phyloP scores from a whole-genome alignment of 1,140 invertebrate genomes.

The Colletes latitarsis region DNA sequence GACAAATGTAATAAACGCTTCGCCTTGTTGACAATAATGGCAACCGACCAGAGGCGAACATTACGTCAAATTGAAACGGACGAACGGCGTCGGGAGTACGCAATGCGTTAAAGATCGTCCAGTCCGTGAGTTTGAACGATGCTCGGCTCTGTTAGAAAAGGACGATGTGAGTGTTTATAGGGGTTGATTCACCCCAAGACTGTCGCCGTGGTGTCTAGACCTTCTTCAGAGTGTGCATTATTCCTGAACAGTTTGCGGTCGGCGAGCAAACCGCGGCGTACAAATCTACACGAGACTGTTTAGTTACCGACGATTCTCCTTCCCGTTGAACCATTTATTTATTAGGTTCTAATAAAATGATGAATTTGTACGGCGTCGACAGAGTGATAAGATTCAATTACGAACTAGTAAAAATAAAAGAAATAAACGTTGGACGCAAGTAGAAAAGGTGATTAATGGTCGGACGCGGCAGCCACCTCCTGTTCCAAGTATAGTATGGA shows the following conservation, averaged over 20 bases:
- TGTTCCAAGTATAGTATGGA: too few relatives aligned
- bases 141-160: slow-evolving; percentile 9
- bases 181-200: neutral
- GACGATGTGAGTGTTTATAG: slow-evolving; percentile 19
- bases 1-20: slow-evolving; percentile 58
- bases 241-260: neutral
- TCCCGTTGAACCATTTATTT: too few relatives aligned
- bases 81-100: neutral
- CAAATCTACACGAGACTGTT: too few relatives aligned
- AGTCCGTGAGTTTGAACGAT: neutral
- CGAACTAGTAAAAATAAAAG: too few relatives aligned
- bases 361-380: too few relatives aligned
- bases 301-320: too few relatives aligned
- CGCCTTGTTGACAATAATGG: slow-evolving; percentile 42
- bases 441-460: too few relatives aligned
- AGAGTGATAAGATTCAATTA: too few relatives aligned
- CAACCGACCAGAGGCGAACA: slow-evolving; percentile 1
- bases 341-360: too few relatives aligned
- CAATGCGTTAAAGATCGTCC: slow-evolving; percentile 12
- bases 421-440: too few relatives aligned
- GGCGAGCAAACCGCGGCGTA: too few relatives aligned
- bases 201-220: neutral
- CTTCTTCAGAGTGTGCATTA: neutral
- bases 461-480: too few relatives aligned
- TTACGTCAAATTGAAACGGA: slow-evolving; percentile 16